Evolutionary conservation across 1,140 invertebrate genomes (phyloP), one percentile per base, ranked within the genome.

Genomic region (Penaeus chinensis): DNA sequence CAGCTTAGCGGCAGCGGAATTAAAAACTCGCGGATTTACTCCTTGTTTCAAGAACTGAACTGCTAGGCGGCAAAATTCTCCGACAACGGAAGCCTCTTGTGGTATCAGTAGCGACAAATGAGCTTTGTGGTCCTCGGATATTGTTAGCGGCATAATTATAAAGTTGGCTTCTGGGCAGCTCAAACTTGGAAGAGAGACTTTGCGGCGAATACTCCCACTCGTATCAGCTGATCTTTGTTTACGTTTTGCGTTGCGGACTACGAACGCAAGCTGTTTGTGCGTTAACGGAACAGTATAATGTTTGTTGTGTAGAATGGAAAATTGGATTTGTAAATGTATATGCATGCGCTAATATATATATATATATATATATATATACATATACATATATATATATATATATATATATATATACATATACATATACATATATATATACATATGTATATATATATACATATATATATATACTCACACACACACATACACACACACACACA

Each of bases 221-320:
- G 76, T 19, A 76, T 85, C 84, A 85, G 84, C 84, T 85, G 84
- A 85, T 79, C n/a, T 79, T 65, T 85, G 77, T 85, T 85, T 85
- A 84, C 83, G 42, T 74, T 74, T 74, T 5, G 71, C 54, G 11
- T 5, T 0, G 11, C 10, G 10, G 54, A 54, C 24, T 74, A 74
- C 71, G n/a, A 19, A 32, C n/a, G 71, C 42, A 32, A 10, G 20
- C 20, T 19, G 27, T 11, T 74, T 74, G 54, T 54, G 54, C 54
- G 54, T 13, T 32, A 32, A 32, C 32, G 47, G 47, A 47, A 47
- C 47, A 47, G 7, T 13, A 47, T 13, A 47, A 47, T 47, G 47
- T 47, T 54, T 54, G 7, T 0, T 11, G 11, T 54, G 1, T 54
- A 13, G 54, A 11, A 54, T 54, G 54, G 4, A 42, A 42, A 3